A percentile compares a stretch with the other conserved stretches of the same genome.
phyloP scores from a whole-genome alignment of 2,797 vertebrate species.

The Coregonus sp. region DNA sequence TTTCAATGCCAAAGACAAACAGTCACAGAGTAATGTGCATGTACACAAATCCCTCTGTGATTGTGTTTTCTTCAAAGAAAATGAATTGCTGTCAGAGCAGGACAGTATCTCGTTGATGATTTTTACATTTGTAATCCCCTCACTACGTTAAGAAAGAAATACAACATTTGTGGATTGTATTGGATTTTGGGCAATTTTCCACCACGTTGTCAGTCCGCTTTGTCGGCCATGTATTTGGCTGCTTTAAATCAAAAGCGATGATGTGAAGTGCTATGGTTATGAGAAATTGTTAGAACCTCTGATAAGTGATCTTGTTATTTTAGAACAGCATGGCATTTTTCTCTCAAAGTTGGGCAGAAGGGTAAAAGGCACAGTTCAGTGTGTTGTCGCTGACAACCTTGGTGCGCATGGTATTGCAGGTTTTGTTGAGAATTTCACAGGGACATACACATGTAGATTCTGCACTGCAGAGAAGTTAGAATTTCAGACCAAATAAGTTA shows the following conservation, averaged over 20 bases:
- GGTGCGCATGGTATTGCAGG: constrained; percentile 13
- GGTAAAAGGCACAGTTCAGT: neutral
- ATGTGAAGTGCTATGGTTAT: constrained; percentile 20
- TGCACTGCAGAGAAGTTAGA: too few relatives aligned
- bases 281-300: neutral
- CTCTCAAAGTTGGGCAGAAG: too few relatives aligned
- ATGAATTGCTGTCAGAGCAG: too few relatives aligned
- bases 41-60: too few relatives aligned
- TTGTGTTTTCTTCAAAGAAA: too few relatives aligned
- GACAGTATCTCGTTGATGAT: neutral
- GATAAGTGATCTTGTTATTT: constrained; percentile 19
- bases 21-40: too few relatives aligned
- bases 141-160: neutral
- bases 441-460: too few relatives aligned
- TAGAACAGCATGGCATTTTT: constrained; percentile 20
- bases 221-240: constrained; percentile 14
- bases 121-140: neutral
- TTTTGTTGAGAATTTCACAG: constrained; percentile 3
- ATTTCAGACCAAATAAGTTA: neutral
- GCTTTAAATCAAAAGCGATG: constrained; percentile 35
- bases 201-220: too few relatives aligned
- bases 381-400: constrained; percentile 16
- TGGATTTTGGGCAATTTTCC: neutral
- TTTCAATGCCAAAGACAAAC: too few relatives aligned
- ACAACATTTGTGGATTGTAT: too few relatives aligned